Evolutionary conservation across 2,888 invertebrate genomes (phyloP).

Genomic region (Clistopyga incitator): DNA sequence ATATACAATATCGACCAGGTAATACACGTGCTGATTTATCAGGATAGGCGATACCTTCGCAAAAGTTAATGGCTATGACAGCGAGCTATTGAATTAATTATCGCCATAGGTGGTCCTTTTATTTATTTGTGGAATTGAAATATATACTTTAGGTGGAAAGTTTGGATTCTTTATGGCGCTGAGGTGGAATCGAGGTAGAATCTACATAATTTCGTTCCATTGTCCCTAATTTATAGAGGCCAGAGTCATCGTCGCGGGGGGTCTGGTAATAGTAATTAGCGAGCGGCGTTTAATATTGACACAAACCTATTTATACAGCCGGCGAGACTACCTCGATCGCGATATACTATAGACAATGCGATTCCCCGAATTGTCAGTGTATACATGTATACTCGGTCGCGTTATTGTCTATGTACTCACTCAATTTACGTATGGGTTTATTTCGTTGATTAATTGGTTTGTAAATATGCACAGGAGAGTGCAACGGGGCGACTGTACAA

Average conservation of each 20-base stretch:
- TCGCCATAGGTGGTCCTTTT: conserved; percentile 19
- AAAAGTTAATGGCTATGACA: background rate
- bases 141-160: background rate
- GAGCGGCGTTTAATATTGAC: conserved; percentile 67
- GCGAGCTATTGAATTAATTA: conserved; percentile 23
- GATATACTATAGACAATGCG: conserved; percentile 50
- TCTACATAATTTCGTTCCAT: conserved; percentile 24
- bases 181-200: background rate
- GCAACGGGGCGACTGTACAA: conserved; percentile 2
- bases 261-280: conserved; percentile 57
- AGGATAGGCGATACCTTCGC: background rate
- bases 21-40: conserved; percentile 13
- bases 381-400: conserved; percentile 10
- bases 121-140: conserved; percentile 10
- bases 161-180: background rate
- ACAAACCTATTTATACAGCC: conserved; percentile 57
- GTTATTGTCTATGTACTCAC: conserved; percentile 56
- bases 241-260: conserved; percentile 37
- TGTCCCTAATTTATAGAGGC: conserved; percentile 53
- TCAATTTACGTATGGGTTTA: conserved; percentile 63
- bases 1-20: background rate
- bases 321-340: conserved; percentile 49
- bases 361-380: conserved; percentile 46
- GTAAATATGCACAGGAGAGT: conserved; percentile 47
- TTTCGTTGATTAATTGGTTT: conserved; percentile 61